phyloP scores from a whole-genome alignment of 2,888 invertebrate species.

The Mythimna albipuncta region DNA sequence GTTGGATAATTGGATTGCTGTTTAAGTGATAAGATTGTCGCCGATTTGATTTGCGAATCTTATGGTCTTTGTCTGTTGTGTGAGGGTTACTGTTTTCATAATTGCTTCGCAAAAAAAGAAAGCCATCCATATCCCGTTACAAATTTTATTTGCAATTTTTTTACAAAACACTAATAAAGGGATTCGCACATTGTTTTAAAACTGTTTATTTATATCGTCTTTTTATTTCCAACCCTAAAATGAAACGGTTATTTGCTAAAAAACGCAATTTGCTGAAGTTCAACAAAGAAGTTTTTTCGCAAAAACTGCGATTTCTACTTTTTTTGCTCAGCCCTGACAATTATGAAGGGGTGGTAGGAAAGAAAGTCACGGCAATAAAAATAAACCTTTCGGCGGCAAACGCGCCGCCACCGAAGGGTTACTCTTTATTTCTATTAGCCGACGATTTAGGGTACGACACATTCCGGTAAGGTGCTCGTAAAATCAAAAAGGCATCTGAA shows the following conservation, averaged over 20 bases:
- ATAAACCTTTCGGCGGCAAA: conserved; percentile 88
- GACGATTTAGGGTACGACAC: conserved; percentile 79
- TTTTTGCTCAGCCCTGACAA: conserved; percentile 82
- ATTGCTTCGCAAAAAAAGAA: conserved; percentile 35
- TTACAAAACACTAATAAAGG: conserved; percentile 45
- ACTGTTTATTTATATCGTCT: conserved; percentile 51
- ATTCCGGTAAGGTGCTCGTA: conserved; percentile 74
- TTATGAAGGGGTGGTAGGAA: conserved; percentile 86
- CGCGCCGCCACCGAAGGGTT: conserved; percentile 88
- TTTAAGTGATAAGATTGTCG: conserved; percentile 7
- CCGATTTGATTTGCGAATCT: background rate
- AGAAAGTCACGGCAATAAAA: conserved; percentile 88
- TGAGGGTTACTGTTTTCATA: background rate
- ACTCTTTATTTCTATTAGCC: conserved; percentile 87
- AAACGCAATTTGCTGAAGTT: conserved; percentile 70
- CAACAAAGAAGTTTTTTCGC: conserved; percentile 77
- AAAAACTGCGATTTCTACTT: conserved; percentile 77
- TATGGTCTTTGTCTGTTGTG: background rate
- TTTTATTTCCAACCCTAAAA: conserved; percentile 55
- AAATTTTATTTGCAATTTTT: conserved; percentile 48
- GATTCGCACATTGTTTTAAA: conserved; percentile 61
- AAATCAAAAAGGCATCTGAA: conserved; percentile 75
- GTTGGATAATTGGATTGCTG: background rate
- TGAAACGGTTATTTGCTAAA: conserved; percentile 67
- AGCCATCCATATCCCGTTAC: conserved; percentile 41